Evolutionary conservation across 1,140 invertebrate genomes (phyloP).

Genomic region (Lordiphosa collinella): DNA sequence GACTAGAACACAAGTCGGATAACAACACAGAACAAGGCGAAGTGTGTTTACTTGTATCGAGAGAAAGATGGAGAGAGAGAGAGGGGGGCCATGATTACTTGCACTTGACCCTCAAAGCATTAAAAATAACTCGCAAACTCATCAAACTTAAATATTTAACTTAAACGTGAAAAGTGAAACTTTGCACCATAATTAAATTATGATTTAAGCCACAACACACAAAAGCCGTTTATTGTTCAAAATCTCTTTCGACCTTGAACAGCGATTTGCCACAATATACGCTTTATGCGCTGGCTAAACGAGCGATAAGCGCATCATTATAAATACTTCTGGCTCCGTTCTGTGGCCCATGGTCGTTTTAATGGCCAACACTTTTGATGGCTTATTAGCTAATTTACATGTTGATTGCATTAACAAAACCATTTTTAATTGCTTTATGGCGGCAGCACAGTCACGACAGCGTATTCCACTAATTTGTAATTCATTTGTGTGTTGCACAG

Average conservation of each 20-base stretch:
- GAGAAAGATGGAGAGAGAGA: conserved; percentile 9
- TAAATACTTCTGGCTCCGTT: conserved; percentile 19
- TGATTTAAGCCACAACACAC: conserved; percentile 5
- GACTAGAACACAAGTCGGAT: conserved; percentile 65
- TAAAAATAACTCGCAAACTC: too few species aligned
- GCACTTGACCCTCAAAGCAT: conserved; percentile 50
- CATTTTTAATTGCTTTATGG: conserved; percentile 24
- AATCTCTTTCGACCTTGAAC: conserved; percentile 23
- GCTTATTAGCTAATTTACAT: conserved; percentile 67
- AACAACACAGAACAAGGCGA: conserved; percentile 41
- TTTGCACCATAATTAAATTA: conserved; percentile 20
- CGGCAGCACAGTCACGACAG: conserved; percentile 30
- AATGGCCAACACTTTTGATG: conserved; percentile 30
- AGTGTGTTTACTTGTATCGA: conserved; percentile 2
- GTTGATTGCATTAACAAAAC: conserved; percentile 44
- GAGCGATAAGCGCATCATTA: conserved; percentile 45
- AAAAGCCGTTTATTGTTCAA: conserved; percentile 13
- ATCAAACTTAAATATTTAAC: conserved; percentile 26
- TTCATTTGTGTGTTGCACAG: conserved; percentile 27
- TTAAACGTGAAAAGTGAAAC: conserved; percentile 3
- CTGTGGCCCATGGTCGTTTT: conserved; percentile 31
- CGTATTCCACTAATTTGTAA: conserved; percentile 55
- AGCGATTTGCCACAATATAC: conserved; percentile 6
- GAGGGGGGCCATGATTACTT: conserved; percentile 26
- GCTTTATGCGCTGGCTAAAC: conserved; percentile 44